Conservation (phyloP, 1,140 invertebrate genomes). For the Drosophila azteca region DNA sequence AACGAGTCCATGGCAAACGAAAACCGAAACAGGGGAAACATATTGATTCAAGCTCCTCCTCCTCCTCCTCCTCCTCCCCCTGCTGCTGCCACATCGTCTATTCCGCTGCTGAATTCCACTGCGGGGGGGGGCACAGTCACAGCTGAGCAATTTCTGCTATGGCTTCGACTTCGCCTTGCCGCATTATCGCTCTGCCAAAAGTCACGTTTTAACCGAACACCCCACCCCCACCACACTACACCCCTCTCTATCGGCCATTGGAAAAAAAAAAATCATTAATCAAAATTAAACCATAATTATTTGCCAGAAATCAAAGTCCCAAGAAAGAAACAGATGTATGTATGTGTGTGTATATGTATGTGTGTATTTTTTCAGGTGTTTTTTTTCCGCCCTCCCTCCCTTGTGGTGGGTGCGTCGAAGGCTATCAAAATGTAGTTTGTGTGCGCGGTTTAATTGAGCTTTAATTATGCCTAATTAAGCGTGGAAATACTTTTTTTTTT, state of each 20-base stretch:
- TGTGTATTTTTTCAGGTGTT: slow-evolving; percentile 46
- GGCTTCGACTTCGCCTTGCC: slow-evolving; percentile 39
- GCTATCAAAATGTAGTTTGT: slow-evolving; percentile 43
- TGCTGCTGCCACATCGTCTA: slow-evolving; percentile 15
- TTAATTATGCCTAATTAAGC: slow-evolving; percentile 78
- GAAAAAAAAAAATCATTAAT: slow-evolving; percentile 68
- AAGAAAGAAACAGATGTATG: slow-evolving; percentile 11
- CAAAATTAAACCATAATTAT: slow-evolving; percentile 82
- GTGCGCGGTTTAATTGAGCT: slow-evolving; percentile 68
- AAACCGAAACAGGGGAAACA: slow-evolving; percentile 36
- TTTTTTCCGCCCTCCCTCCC: background rate
- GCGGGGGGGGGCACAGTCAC: slow-evolving; percentile 40
- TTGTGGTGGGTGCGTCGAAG: slow-evolving; percentile 56
- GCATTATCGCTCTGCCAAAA: slow-evolving; percentile 49
- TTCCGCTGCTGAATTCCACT: slow-evolving; percentile 54
- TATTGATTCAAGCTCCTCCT: slow-evolving; percentile 63
- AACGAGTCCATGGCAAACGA: slow-evolving; percentile 37
- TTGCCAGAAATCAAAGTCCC: slow-evolving; percentile 48
- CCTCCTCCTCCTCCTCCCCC: slow-evolving; percentile 45
- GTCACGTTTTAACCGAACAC: slow-evolving; percentile 73
- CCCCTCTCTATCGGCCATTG: slow-evolving; percentile 31
- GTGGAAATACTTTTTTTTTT: slow-evolving; percentile 56
- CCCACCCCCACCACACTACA: background rate
- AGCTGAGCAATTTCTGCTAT: slow-evolving; percentile 44
- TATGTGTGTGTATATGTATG: too few relatives aligned